phyloP scores from a whole-genome alignment of 2,888 invertebrate species.

The Venustoraphidia nigricollis region DNA sequence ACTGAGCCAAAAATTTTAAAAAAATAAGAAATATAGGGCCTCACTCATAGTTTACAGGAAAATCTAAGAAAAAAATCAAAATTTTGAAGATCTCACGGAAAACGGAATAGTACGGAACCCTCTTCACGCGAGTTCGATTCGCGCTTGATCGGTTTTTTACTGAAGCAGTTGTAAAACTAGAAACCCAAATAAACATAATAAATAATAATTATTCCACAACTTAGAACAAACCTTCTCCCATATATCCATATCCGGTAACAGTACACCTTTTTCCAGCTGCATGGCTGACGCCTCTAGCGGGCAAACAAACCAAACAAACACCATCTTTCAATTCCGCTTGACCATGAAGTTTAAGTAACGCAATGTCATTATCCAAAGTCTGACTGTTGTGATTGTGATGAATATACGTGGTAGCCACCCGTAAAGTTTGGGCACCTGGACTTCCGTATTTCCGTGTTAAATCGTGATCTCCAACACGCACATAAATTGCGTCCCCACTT shows the following conservation, averaged over 20 bases:
- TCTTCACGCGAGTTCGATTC: no score
- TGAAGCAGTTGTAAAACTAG: no score
- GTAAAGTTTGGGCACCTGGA: constrained; percentile 77
- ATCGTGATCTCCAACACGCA: constrained; percentile 85
- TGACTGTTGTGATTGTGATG: constrained; percentile 93
- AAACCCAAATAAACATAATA: no score
- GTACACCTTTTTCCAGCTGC: constrained; percentile 83
- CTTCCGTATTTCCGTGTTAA: constrained; percentile 80
- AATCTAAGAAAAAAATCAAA: no score
- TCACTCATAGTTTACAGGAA: no score
- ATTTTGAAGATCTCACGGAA: no score
- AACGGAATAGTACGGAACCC: no score
- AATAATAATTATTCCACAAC: no score
- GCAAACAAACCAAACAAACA: constrained; percentile 71
- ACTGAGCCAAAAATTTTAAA: no score
- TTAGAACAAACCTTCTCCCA: constrained; percentile 65
- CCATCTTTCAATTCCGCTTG: constrained; percentile 81
- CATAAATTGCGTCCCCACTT: constrained; percentile 88
- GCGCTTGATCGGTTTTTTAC: no score
- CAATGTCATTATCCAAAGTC: constrained; percentile 88
- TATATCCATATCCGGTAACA: constrained; percentile 87
- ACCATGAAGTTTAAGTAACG: constrained; percentile 73
- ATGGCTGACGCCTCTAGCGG: constrained; percentile 76
- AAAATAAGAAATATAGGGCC: no score
- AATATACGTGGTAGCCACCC: constrained; percentile 86